Percentiles rank a stretch among this genome's conserved stretches.
Evolutionary conservation across 1,140 invertebrate genomes (phyloP).

Genomic region (Orchesella cincta): DNA sequence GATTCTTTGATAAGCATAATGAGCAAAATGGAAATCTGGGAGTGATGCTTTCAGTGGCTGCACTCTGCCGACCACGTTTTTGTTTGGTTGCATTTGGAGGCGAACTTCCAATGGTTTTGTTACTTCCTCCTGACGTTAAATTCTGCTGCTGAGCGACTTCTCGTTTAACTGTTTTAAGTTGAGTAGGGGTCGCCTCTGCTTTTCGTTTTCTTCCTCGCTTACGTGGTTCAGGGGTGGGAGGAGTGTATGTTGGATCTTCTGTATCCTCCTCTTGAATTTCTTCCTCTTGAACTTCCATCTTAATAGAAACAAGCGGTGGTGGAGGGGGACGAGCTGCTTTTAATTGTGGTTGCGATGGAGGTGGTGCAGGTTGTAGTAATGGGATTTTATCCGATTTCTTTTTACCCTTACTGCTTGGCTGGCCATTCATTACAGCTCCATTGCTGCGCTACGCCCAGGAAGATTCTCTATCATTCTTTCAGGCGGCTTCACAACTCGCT

Average conservation of each 20-base stretch:
- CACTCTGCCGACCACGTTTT: not conserved
- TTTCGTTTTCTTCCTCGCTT: conserved; percentile 10
- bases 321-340: not conserved
- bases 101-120: not conserved
- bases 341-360: not conserved
- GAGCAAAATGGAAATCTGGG: not conserved
- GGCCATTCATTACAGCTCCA: too few species aligned
- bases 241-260: not conserved
- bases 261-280: not conserved
- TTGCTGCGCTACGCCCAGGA: not conserved
- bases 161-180: too few species aligned
- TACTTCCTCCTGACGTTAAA: too few species aligned
- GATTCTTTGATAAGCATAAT: not conserved
- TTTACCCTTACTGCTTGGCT: not conserved
- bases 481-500: not conserved
- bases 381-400: not conserved
- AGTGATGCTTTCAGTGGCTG: not conserved
- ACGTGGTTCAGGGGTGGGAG: not conserved
- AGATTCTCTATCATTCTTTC: not conserved
- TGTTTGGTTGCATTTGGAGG: not conserved
- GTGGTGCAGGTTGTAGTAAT: not conserved
- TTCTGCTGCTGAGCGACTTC: too few species aligned
- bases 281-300: conserved; percentile 1
- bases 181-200: too few species aligned
- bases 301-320: not conserved